These are phyloP conservation scores for Muraenolepis orangiensis DNA, from an alignment of 2,797 vertebrate genomes.

Conservation along the genomic window DNA sequence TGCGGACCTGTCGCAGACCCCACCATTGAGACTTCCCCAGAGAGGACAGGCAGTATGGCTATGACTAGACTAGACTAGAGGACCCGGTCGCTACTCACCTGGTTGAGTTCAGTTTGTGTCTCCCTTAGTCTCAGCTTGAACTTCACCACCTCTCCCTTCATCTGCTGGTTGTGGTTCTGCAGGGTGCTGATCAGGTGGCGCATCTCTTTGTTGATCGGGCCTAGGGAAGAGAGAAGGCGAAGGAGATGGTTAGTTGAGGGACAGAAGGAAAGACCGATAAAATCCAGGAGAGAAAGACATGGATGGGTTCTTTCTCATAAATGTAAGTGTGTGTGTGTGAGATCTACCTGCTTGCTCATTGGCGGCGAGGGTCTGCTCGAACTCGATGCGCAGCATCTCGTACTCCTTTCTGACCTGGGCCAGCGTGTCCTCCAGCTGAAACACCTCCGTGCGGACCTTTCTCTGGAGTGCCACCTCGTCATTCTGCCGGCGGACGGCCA, in stretches of 20 bases:
- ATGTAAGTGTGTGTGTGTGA: neutral
- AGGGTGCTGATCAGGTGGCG: conserved; percentile 95
- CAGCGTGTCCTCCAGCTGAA: conserved; percentile 94
- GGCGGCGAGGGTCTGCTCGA: conserved; percentile 95
- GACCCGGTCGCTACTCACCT: conserved; percentile 67
- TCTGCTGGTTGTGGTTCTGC: conserved; percentile 96
- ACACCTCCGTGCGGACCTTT: conserved; percentile 95
- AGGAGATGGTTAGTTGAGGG: neutral
- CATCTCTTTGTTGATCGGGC: conserved; percentile 97
- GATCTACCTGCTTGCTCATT: conserved; percentile 96
- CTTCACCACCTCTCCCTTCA: conserved; percentile 94
- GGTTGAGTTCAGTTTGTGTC: conserved; percentile 88
- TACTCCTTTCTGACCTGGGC: conserved; percentile 98
- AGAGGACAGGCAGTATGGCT: no score
- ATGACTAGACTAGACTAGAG: no score
- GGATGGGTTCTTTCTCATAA: no score
- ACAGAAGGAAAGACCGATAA: no score
- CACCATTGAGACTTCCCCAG: neutral
- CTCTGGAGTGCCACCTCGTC: conserved; percentile 94
- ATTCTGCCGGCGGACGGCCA: conserved; percentile 69
- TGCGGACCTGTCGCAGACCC: conserved; percentile 71
- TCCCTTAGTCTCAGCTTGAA: conserved; percentile 90
- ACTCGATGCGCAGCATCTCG: conserved; percentile 97
- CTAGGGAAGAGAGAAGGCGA: conserved; percentile 57
- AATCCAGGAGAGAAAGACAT: neutral